A percentile compares a stretch with the other conserved stretches of the same genome.
Conservation (phyloP, 2,113 vertebrate species). For the Proterorhinus semilunaris region DNA sequence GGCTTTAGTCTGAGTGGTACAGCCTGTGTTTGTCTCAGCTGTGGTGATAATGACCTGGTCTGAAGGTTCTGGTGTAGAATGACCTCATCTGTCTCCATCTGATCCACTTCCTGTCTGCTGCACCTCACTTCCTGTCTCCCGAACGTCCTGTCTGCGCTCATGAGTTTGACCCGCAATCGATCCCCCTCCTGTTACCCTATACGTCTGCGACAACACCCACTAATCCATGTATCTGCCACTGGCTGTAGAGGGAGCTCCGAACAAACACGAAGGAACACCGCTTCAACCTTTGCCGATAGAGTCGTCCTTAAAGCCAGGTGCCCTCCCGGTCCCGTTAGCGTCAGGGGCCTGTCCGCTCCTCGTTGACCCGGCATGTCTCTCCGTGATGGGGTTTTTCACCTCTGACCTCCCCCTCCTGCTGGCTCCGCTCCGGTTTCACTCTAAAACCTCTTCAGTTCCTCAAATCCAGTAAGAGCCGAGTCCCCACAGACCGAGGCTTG, state of each 20-base stretch:
- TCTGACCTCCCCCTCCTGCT: neutral
- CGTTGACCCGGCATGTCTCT: neutral
- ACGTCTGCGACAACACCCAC: too few relatives aligned
- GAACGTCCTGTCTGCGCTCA: constrained; percentile 30
- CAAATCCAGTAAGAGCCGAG: neutral
- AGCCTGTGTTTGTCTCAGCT: neutral
- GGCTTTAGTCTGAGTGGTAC: too few relatives aligned
- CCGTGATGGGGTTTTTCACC: neutral
- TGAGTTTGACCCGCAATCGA: too few relatives aligned
- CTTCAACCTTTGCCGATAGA: too few relatives aligned
- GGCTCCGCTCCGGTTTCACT: neutral
- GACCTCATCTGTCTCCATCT: constrained; percentile 67
- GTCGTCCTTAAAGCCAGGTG: too few relatives aligned
- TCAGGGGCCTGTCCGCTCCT: neutral
- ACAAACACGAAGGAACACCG: too few relatives aligned
- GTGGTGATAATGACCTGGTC: neutral
- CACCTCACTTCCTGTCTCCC: constrained; percentile 71
- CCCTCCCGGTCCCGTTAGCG: too few relatives aligned
- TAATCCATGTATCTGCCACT: too few relatives aligned
- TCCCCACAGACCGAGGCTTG: neutral
- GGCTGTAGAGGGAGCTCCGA: too few relatives aligned
- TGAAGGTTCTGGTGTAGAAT: constrained; percentile 20
- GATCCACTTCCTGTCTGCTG: constrained; percentile 67
- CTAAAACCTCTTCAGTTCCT: neutral
- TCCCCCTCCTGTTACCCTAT: too few relatives aligned